phyloP scores from a whole-genome alignment of 2,113 vertebrate species.

The Fregetta grallaria region DNA sequence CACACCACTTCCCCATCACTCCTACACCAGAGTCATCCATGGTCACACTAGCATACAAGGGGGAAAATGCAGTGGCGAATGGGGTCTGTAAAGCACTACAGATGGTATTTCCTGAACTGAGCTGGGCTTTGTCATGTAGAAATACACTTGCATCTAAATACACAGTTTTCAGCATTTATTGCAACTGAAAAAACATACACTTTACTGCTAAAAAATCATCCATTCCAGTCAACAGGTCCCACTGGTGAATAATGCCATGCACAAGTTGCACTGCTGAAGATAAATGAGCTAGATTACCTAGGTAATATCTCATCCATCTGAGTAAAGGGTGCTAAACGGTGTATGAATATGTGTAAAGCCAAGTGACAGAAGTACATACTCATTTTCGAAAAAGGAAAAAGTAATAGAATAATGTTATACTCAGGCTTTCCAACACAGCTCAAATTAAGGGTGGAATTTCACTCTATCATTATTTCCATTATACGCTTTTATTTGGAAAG shows the following conservation, averaged over 20 bases:
- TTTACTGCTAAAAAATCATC: background rate
- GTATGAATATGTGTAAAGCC: slow-evolving; percentile 2
- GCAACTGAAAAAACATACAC: background rate
- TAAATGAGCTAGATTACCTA: background rate
- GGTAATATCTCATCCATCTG: background rate
- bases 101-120: background rate
- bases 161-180: background rate
- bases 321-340: background rate
- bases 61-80: background rate
- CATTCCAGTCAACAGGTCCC: background rate
- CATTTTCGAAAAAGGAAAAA: background rate
- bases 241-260: background rate
- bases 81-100: background rate
- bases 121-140: background rate
- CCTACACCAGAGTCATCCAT: background rate
- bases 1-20: background rate
- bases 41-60: background rate
- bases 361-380: background rate
- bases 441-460: slow-evolving; percentile 30
- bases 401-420: background rate
- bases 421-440: background rate
- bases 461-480: slow-evolving; percentile 21
- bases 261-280: background rate
- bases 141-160: background rate
- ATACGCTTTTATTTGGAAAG: background rate